Conservation (phyloP, 35 echinoderm and acorn worm genomes). For the Diadema setosum region DNA sequence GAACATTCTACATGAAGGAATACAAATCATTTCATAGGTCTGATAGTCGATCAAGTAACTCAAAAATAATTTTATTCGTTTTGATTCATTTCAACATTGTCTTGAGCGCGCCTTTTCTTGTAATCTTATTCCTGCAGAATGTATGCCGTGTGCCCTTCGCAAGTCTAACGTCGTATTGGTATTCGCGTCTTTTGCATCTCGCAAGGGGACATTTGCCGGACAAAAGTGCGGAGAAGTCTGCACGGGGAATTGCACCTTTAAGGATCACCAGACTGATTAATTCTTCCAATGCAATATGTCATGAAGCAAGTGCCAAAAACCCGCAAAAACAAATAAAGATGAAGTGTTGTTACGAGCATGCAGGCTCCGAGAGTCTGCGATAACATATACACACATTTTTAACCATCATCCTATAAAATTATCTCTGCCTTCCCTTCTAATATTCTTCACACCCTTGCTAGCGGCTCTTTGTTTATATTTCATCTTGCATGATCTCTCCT, state of each 20-base stretch:
- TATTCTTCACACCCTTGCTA: neutral
- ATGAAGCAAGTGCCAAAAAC: neutral
- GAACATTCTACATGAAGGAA: too few species aligned
- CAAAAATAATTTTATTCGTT: too few species aligned
- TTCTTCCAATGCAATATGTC: neutral
- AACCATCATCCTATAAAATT: neutral
- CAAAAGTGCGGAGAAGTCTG: neutral
- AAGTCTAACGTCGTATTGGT: too few species aligned
- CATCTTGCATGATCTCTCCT: neutral
- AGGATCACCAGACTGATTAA: neutral
- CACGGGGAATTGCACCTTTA: neutral
- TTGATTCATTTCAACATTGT: too few species aligned
- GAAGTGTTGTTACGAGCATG: neutral
- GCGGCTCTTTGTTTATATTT: neutral
- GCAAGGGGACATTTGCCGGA: neutral
- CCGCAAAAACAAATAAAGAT: neutral
- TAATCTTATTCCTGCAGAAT: too few species aligned
- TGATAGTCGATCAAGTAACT: too few species aligned
- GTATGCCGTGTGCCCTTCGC: too few species aligned
- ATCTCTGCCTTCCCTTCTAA: neutral
- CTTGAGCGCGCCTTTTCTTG: too few species aligned
- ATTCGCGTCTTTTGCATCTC: too few species aligned
- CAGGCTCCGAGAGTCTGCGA: neutral
- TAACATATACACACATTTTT: constrained; percentile 3
- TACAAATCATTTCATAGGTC: too few species aligned